These are phyloP conservation scores for Lepidotrigona ventralis DNA, from an alignment of 1,140 invertebrate genomes.

Conservation along the genomic window DNA sequence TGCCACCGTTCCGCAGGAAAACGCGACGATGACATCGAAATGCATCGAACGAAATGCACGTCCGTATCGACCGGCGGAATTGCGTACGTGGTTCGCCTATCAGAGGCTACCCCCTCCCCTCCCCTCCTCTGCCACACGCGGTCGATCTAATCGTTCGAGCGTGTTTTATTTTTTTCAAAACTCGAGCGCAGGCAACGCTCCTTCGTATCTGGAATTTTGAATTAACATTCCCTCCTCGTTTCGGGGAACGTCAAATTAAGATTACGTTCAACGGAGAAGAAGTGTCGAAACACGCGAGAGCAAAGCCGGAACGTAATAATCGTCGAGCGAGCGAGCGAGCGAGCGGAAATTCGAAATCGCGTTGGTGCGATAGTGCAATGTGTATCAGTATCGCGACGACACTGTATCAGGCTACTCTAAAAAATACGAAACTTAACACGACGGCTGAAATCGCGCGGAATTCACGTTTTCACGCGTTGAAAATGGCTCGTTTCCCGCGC, in stretches of 20 bases:
- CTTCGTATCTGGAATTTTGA: not conserved
- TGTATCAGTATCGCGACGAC: not conserved
- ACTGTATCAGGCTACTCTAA: not conserved
- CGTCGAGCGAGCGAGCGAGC: no score
- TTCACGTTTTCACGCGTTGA: constrained; percentile 14
- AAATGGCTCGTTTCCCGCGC: constrained; percentile 35
- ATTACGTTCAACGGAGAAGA: not conserved
- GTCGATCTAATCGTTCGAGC: not conserved
- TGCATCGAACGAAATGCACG: constrained; percentile 1
- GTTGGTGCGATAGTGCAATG: not conserved
- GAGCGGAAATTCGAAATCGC: not conserved
- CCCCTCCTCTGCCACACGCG: not conserved
- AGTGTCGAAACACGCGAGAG: not conserved
- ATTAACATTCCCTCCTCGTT: not conserved
- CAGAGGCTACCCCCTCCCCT: not conserved
- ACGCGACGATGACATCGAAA: constrained; percentile 51
- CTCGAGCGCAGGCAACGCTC: not conserved
- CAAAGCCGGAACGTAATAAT: no score
- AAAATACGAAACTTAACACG: not conserved
- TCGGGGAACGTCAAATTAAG: not conserved
- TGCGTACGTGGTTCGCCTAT: constrained; percentile 8
- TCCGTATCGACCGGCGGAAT: constrained; percentile 5
- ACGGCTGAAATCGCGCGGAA: not conserved
- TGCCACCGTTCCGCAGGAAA: constrained; percentile 25
- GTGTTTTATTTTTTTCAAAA: not conserved